These are phyloP conservation scores for Operophtera brumata DNA, from an alignment of 2,888 invertebrate genomes.

Conservation along the genomic window DNA sequence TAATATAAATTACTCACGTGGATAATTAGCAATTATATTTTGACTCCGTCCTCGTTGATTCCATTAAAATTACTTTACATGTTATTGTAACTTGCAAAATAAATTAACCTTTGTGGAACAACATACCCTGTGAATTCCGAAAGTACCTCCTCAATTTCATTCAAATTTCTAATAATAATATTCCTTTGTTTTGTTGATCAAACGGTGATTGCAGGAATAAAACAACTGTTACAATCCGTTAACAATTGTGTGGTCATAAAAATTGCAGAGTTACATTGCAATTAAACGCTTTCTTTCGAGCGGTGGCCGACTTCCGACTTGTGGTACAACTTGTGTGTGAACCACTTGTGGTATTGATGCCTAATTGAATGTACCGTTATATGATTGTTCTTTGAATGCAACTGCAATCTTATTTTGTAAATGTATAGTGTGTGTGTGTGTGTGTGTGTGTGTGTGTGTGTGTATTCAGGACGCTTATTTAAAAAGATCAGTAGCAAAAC, in stretches of 20 bases:
- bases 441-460: too few species aligned
- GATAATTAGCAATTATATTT: too few species aligned
- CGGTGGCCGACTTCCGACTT: conserved; percentile 27
- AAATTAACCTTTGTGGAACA: neutral
- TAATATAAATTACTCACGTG: too few species aligned
- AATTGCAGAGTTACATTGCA: conserved; percentile 37
- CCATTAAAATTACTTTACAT: too few species aligned
- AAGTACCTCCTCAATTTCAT: neutral
- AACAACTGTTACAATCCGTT: conserved; percentile 37
- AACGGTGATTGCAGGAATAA: conserved; percentile 35
- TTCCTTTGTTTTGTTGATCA: conserved; percentile 6
- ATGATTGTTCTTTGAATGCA: conserved; percentile 10
- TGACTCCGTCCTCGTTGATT: too few species aligned
- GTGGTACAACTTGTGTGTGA: neutral
- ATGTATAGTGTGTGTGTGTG: too few species aligned
- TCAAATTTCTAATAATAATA: neutral
- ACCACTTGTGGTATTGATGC: conserved; percentile 20
- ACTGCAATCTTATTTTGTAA: neutral
- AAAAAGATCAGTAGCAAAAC: too few species aligned
- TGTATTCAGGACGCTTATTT: too few species aligned
- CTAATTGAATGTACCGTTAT: conserved; percentile 9
- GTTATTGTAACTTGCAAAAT: neutral
- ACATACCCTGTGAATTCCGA: neutral
- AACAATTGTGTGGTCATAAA: conserved; percentile 37
- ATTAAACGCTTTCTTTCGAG: conserved; percentile 40